Evolutionary conservation across 2,797 vertebrate species (phyloP).

Genomic region (Brachyalestes nurse): DNA sequence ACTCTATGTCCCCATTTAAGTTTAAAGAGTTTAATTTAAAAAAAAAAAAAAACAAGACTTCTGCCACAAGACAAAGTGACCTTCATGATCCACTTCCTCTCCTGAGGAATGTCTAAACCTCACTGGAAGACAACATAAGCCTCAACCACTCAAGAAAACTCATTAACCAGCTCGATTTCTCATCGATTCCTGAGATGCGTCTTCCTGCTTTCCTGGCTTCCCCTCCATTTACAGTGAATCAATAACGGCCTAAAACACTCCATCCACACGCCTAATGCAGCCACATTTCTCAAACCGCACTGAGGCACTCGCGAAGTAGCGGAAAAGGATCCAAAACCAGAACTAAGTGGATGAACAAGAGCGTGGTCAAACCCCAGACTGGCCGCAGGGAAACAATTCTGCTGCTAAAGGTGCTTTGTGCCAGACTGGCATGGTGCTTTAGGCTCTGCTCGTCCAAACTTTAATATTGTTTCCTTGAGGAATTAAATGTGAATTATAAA

Average conservation of each 20-base stretch:
- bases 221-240: slow-evolving; percentile 2
- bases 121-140: neutral
- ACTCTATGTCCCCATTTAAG: no score
- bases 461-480: neutral
- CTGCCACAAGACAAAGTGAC: neutral
- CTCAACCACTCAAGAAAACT: slow-evolving; percentile 5
- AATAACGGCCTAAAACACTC: neutral
- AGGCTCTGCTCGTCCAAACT: neutral
- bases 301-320: slow-evolving; percentile 17
- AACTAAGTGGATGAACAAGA: slow-evolving; percentile 26
- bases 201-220: neutral
- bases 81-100: neutral
- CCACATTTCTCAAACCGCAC: slow-evolving; percentile 7
- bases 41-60: neutral
- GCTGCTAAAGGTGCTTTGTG: neutral
- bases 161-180: slow-evolving; percentile 8
- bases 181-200: neutral
- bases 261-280: neutral
- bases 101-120: neutral
- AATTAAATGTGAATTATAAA: neutral
- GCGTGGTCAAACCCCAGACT: slow-evolving; percentile 28
- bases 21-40: neutral
- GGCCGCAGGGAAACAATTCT: neutral
- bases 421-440: slow-evolving; percentile 10
- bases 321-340: slow-evolving; percentile 18